A percentile compares a stretch with the other conserved stretches of the same genome.
Conservation (phyloP, 2,113 vertebrate genomes). For the Rhagologus leucostigma region DNA sequence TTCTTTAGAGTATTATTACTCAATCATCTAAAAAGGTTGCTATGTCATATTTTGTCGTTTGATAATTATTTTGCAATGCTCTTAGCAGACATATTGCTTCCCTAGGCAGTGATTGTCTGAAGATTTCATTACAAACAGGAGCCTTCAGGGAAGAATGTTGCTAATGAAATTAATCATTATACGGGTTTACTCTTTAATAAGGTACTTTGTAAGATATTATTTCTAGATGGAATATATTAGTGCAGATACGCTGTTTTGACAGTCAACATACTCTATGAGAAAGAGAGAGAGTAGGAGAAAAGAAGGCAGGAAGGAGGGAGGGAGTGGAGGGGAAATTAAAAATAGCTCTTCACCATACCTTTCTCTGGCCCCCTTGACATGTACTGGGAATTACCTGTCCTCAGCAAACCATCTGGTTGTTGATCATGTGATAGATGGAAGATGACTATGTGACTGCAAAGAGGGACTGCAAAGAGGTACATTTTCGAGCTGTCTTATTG, state of each 20-base stretch:
- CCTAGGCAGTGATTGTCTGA: neutral
- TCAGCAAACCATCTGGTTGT: neutral
- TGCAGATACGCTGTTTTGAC: neutral
- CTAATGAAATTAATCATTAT: conserved; percentile 44
- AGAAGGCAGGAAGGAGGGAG: neutral
- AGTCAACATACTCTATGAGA: neutral
- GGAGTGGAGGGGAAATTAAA: neutral
- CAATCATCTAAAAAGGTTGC: neutral
- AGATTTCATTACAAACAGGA: conserved; percentile 32
- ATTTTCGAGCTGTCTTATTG: neutral
- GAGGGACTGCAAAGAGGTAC: neutral
- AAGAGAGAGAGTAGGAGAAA: neutral
- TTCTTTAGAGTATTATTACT: neutral
- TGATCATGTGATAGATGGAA: neutral
- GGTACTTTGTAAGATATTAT: neutral
- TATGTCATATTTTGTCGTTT: neutral
- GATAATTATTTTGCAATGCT: neutral
- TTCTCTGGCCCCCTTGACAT: neutral
- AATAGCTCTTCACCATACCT: neutral
- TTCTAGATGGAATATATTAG: conserved; percentile 1
- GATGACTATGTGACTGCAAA: neutral
- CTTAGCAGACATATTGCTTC: neutral
- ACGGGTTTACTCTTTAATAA: neutral
- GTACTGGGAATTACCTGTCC: neutral
- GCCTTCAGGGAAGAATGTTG: conserved; percentile 1